Percentiles rank a stretch among this genome's conserved stretches.
phyloP scores from a whole-genome alignment of 2,797 vertebrate species.

The Mus minutoides region DNA sequence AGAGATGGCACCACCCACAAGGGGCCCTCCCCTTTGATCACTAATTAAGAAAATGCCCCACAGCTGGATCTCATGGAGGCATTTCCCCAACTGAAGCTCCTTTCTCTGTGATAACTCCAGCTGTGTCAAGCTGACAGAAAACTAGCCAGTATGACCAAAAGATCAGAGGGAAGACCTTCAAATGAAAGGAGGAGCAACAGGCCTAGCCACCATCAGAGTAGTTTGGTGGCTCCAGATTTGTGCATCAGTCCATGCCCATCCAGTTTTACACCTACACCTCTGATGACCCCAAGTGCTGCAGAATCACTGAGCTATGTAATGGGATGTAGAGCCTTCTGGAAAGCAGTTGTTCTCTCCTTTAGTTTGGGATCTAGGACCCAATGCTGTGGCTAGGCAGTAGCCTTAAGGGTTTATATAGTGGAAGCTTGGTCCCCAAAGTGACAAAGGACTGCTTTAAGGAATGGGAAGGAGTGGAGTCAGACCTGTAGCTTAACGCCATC shows the following conservation, averaged over 20 bases:
- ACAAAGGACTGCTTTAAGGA: background rate
- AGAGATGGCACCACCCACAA: too few species aligned
- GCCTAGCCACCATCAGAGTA: too few species aligned
- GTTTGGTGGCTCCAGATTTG: background rate
- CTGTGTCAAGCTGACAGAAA: too few species aligned
- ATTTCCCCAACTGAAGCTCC: too few species aligned
- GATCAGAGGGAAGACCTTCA: background rate
- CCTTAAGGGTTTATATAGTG: background rate
- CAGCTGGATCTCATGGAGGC: too few species aligned
- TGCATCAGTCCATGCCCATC: too few species aligned
- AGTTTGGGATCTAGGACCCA: background rate
- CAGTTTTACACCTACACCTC: background rate
- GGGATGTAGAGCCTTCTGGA: background rate
- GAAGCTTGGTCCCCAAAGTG: background rate
- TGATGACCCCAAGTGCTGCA: accelerated
- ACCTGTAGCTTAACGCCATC: background rate
- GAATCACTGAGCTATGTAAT: background rate
- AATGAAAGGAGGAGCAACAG: background rate
- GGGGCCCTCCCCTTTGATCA: too few species aligned
- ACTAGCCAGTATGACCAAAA: background rate
- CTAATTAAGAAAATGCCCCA: too few species aligned
- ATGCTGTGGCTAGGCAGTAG: background rate
- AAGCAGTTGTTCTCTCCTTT: background rate
- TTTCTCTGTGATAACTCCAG: too few species aligned
- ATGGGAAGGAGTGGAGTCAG: background rate